Conservation (phyloP, 2,113 vertebrate genomes). For the Dicrurus megarhynchus region DNA sequence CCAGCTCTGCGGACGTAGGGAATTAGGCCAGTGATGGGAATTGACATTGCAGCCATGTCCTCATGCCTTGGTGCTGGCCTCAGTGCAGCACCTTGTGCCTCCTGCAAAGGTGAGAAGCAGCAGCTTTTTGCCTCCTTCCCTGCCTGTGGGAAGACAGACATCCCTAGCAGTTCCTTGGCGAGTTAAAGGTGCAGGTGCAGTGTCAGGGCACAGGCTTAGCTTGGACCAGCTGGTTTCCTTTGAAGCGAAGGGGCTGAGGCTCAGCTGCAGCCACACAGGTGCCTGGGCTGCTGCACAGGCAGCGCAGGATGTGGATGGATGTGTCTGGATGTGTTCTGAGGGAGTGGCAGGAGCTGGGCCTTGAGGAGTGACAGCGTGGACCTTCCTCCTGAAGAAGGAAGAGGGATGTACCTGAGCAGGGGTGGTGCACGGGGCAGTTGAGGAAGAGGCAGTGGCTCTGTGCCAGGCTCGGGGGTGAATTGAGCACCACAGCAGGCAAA, state of each 20-base stretch:
- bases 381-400: not conserved
- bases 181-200: not conserved
- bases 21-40: not conserved
- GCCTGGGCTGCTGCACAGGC: not conserved
- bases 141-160: not conserved
- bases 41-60: fast-evolving
- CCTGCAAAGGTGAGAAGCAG: not conserved
- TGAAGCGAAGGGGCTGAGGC: not conserved
- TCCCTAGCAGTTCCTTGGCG: not conserved
- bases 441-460: not conserved
- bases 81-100: not conserved
- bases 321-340: not conserved
- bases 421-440: not conserved
- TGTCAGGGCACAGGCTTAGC: not conserved
- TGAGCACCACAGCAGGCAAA: not conserved
- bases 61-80: not conserved
- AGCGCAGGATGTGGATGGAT: not conserved
- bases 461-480: not conserved
- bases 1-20: fast-evolving
- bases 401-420: not conserved
- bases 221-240: not conserved
- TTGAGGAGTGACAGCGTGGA: not conserved
- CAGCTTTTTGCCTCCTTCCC: not conserved
- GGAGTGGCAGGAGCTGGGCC: not conserved
- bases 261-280: not conserved